Evolutionary conservation across 2,797 vertebrate species (phyloP).

Genomic region (Platalea minor): DNA sequence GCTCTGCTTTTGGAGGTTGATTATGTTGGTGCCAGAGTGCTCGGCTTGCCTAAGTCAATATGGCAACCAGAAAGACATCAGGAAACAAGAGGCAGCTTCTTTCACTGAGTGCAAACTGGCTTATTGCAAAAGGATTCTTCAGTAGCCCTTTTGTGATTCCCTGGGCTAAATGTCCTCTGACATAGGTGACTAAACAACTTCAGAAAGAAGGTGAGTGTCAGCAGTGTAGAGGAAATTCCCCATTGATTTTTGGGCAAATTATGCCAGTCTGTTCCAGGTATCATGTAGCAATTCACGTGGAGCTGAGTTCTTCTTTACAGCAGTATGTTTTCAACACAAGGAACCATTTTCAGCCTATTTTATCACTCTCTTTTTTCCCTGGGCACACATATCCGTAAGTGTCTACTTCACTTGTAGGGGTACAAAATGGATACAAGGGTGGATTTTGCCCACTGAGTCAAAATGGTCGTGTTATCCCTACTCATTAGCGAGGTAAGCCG

Average conservation of each 20-base stretch:
- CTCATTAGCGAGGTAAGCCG: conserved; percentile 1
- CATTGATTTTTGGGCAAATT: background rate
- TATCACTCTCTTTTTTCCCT: background rate
- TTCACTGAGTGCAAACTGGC: background rate
- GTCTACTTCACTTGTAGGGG: background rate
- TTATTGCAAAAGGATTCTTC: background rate
- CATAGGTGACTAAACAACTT: background rate
- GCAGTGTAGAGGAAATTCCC: background rate
- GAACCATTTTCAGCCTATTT: background rate
- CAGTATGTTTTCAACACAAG: background rate
- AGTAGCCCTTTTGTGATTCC: background rate
- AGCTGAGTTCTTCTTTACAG: background rate
- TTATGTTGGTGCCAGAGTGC: background rate
- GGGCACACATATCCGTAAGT: background rate
- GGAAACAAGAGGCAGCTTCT: background rate
- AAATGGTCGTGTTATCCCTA: background rate
- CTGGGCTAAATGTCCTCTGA: background rate
- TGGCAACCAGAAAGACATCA: background rate
- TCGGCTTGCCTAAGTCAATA: background rate
- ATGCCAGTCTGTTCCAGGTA: background rate
- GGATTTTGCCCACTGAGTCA: background rate
- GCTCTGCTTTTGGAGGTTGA: background rate
- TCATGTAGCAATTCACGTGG: background rate
- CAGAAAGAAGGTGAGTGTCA: background rate
- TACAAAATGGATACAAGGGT: background rate